Base-by-base conservation (phyloP, 2,888 invertebrate genomes). In the Cyclophora punctaria region DNA sequence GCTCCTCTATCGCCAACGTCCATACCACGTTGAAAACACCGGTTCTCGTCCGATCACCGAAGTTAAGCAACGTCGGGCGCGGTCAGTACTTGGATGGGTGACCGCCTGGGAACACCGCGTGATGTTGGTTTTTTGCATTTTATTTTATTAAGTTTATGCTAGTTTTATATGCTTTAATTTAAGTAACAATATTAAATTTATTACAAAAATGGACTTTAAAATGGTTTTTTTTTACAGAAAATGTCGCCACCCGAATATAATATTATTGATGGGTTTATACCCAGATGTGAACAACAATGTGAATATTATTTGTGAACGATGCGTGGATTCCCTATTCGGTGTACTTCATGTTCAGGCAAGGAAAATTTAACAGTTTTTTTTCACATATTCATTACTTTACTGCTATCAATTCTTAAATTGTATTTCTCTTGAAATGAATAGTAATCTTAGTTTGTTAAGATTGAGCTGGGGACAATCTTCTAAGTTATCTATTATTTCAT, bases 201-300 rank as follows among this genome's bases (percentile, higher is more conserved):
- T n/a, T n/a, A 5, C 5, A 34, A n/a, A 5, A 41, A 20, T 3
- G 7, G 5, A 7, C 5, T 7, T 41, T 3, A 41, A 7, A 41
- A 3, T n/a, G 3, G 44, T 4, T 4, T 48, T 47, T 50, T 34
- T 43, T 69, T 75, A 3, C 71, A 90, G 90, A 67, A 86, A 89
- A 73, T 86, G 83, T 66, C 87, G 88, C 55, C 90, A 90, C 58
- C 87, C 89, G 3, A 88, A 89, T 60, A 84, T 90, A 56, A 79
- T 89, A 52, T 78, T 89, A 44, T 65, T 90, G 45, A 90, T 90
- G 90, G 89, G 89, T 5, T 63, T 89, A 3, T 85, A 79, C 58
- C 80, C 83, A 3, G 86, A 89, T 54, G 66, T 75, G 2, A 73
- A 78, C 47, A 71, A 74, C 51, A 75, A 82, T 50, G 71, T 86